A percentile compares a stretch with the other conserved stretches of the same genome.
Conservation (phyloP, 2,797 vertebrate species). For the Aselliscus stoliczkanus region DNA sequence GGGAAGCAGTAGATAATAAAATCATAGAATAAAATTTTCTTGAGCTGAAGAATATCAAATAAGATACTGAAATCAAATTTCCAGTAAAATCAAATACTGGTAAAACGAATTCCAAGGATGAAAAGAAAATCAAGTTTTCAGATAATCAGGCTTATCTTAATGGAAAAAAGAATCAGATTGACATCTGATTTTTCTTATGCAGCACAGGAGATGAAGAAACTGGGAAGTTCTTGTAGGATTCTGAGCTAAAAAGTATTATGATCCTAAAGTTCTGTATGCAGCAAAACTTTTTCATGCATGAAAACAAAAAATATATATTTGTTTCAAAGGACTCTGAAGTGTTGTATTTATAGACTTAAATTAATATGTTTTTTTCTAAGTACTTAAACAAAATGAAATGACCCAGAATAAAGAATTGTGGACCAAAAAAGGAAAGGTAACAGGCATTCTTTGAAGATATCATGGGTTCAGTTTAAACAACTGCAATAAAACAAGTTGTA, state of each 20-base stretch:
- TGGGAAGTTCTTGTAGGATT: not conserved
- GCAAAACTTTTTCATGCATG: not conserved
- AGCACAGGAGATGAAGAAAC: not conserved
- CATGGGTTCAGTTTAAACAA: not conserved
- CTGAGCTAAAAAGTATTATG: not conserved
- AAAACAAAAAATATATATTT: not conserved
- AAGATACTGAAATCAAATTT: constrained; percentile 9
- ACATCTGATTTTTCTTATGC: not conserved
- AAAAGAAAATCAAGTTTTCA: constrained; percentile 30
- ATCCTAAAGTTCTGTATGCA: not conserved
- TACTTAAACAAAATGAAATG: constrained; percentile 27
- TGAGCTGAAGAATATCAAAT: constrained; percentile 14
- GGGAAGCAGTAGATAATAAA: constrained; percentile 23
- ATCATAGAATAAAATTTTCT: not conserved
- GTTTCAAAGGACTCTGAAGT: not conserved
- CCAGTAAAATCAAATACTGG: not conserved
- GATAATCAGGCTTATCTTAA: not conserved
- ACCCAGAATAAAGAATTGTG: not conserved
- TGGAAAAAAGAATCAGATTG: not conserved
- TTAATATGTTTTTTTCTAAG: not conserved
- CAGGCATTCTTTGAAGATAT: not conserved
- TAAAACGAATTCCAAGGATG: not conserved
- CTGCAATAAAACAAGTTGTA: not conserved
- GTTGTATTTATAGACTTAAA: not conserved
- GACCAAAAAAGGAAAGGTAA: not conserved